A percentile compares a stretch with the other conserved stretches of the same genome.
Evolutionary conservation across 2,797 vertebrate genomes (phyloP).

Genomic region (Thamnophis elegans): DNA sequence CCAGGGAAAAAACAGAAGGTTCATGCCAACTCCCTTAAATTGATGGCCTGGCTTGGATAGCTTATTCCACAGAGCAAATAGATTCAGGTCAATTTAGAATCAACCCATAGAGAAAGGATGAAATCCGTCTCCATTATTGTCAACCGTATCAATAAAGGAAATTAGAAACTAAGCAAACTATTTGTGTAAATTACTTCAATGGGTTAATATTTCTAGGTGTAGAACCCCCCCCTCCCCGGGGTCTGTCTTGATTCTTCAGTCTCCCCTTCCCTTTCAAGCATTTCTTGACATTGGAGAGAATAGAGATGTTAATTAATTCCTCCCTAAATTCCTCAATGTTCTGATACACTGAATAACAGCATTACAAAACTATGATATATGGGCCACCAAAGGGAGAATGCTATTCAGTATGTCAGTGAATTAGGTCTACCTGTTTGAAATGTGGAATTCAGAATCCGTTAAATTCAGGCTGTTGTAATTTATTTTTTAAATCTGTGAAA

Average conservation of each 20-base stretch:
- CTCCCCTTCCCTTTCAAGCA: neutral
- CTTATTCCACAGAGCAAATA: neutral
- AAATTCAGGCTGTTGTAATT: neutral
- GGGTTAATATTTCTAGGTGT: neutral
- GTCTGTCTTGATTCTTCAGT: neutral
- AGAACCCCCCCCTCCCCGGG: too few species aligned
- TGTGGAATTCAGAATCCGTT: neutral
- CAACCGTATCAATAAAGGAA: neutral
- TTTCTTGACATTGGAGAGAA: neutral
- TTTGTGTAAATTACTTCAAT: neutral
- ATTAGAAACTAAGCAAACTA: neutral
- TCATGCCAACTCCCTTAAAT: neutral
- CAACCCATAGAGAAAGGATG: neutral
- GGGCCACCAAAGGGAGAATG: neutral
- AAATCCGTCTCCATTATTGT: neutral
- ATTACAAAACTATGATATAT: neutral
- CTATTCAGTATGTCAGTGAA: neutral
- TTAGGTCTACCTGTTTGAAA: neutral
- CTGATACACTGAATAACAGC: neutral
- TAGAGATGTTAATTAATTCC: neutral
- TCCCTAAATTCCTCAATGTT: neutral
- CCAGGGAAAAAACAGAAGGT: neutral
- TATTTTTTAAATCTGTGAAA: slow-evolving; percentile 13
- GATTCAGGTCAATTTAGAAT: neutral
- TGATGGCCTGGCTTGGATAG: neutral